Base-by-base conservation (phyloP, 2,113 vertebrate species). In the Halichoerus grypus region DNA sequence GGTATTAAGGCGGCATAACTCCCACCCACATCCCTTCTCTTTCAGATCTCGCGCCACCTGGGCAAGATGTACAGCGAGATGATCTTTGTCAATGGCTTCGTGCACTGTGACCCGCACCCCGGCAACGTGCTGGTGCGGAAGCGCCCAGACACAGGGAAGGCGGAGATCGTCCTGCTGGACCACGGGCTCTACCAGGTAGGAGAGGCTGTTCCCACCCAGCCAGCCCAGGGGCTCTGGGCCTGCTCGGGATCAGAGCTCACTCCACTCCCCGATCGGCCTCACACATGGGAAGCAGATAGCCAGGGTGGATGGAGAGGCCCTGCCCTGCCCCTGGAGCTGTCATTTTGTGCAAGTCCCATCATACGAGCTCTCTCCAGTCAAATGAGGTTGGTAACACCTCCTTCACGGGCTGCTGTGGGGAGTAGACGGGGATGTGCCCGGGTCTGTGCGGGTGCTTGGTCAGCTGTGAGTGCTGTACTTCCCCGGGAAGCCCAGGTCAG, bases 101-200 rank as follows among this genome's bases (percentile, higher is more conserved):
- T 99, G 91, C 99, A 99, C 98, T 99, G 99, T 67, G 99, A 99
- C 96, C 99, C 99, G 0, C 99, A 99, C 97, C 99, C 99, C 0
- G 99, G 99, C 85, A 99, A 99, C 0, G 99, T 99, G 90, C 93
- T 99, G 92, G 99, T 99, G 92, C 99, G 99, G 97, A 99, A 99
- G 94, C 98, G 98, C 94, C 99, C 99, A 1, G 92, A 31, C 76
- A 99, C 99, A 28, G 98, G 98, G 33, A 99, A 99, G 97, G 98
- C 99, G 0, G 99, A 99, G 98, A 99, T 99, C 49, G 98, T 99
- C 87, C 99, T 99, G 69, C 98, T 99, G 85, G 99, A 99, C 97
- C 99, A 99, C 1, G 99, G 99, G 39, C 99, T 99, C 42, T 99
- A 99, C 99, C 99, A 99, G 99, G 99, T 99, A 84, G 59, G 97